Percentiles rank a stretch among this genome's conserved stretches.
Conservation (phyloP, 1,140 invertebrate genomes). For the Radopholus similis region DNA sequence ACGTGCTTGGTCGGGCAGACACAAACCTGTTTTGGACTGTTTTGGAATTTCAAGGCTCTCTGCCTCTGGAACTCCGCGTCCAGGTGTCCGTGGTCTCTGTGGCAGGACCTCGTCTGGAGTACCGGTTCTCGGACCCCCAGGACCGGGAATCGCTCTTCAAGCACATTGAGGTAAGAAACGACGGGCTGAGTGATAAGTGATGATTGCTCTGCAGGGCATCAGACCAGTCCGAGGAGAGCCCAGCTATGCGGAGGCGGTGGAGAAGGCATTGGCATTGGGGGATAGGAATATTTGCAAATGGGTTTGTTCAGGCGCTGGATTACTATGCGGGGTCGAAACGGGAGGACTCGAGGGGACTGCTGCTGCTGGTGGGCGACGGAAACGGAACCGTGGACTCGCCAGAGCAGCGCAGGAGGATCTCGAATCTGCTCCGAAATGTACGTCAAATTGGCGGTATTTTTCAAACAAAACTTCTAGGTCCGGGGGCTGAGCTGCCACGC, state of each 20-base stretch:
- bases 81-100: conserved; percentile 37
- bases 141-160: conserved; percentile 25
- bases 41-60: conserved; percentile 34
- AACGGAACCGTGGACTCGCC: conserved; percentile 18
- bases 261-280: too few species aligned
- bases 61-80: conserved; percentile 36
- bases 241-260: conserved; percentile 41
- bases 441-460: background rate
- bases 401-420: conserved; percentile 29
- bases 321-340: conserved; percentile 38
- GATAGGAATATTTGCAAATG: too few species aligned
- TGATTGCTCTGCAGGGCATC: conserved; percentile 36
- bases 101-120: conserved; percentile 28
- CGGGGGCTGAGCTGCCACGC: conserved; percentile 33
- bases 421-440: conserved; percentile 17
- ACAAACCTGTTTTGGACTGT: background rate
- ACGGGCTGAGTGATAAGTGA: too few species aligned
- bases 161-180: too few species aligned
- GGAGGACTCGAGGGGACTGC: conserved; percentile 31
- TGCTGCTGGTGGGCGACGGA: conserved; percentile 49
- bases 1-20: conserved; percentile 33
- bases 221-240: conserved; percentile 25
- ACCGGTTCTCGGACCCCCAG: conserved; percentile 38
- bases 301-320: conserved; percentile 18
- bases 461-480: conserved; percentile 20